phyloP scores from a whole-genome alignment of 2,113 vertebrate species.

The Nycticryphes semicollaris region DNA sequence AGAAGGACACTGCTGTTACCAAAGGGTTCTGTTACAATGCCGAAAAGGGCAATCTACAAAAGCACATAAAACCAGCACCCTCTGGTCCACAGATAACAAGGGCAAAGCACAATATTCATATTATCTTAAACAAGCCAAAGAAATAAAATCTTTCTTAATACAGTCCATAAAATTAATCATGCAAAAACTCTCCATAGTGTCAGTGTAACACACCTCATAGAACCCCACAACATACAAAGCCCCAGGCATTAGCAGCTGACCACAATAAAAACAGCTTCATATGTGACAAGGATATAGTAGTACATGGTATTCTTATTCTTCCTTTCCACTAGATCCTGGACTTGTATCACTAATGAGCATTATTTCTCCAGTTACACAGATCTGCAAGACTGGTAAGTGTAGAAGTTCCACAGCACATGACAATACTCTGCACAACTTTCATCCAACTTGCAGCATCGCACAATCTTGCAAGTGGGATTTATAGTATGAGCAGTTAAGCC shows the following conservation, averaged over 20 bases:
- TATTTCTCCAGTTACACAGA: neutral
- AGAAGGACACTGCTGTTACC: neutral
- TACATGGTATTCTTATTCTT: neutral
- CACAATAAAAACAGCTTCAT: neutral
- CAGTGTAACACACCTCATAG: neutral
- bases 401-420: neutral
- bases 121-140: neutral
- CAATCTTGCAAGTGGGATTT: neutral
- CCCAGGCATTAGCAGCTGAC: neutral
- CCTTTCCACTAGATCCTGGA: neutral
- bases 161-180: neutral
- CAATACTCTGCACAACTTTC: neutral
- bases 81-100: neutral
- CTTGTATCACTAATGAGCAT: neutral
- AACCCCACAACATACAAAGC: neutral
- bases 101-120: neutral
- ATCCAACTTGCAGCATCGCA: neutral
- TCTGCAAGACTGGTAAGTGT: neutral
- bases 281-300: neutral
- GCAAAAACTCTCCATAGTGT: neutral
- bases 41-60: neutral
- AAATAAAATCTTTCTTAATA: neutral
- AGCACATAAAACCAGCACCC: neutral
- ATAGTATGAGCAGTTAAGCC: neutral
- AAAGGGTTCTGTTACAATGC: neutral